Percentiles rank a stretch among this genome's conserved stretches.
Conservation (phyloP, 1,140 invertebrate species). For the Papilio polyxenes region DNA sequence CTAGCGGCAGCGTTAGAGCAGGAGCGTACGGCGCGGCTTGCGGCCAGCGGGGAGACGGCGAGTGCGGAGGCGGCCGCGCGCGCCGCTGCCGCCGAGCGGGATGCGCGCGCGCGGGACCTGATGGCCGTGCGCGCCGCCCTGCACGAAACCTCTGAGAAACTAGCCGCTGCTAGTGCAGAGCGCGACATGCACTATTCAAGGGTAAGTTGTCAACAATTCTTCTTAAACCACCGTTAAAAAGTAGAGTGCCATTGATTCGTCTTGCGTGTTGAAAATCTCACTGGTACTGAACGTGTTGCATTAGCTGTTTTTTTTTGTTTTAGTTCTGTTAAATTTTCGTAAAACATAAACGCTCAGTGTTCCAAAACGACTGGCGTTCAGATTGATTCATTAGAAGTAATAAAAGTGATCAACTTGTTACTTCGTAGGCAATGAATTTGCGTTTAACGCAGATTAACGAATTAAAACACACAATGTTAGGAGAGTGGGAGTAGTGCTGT, state of each 20-base stretch:
- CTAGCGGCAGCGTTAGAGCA: constrained; percentile 93
- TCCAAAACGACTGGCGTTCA: not conserved
- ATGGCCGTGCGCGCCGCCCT: constrained; percentile 61
- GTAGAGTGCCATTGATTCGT: too few relatives aligned
- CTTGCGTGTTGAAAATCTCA: too few relatives aligned
- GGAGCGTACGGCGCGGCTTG: constrained; percentile 86
- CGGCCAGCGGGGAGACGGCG: constrained; percentile 66
- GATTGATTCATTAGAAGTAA: constrained; percentile 32
- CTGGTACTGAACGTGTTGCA: too few relatives aligned
- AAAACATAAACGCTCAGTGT: not conserved
- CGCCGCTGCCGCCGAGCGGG: constrained; percentile 64
- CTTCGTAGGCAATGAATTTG: constrained; percentile 10
- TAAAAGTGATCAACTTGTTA: constrained; percentile 32
- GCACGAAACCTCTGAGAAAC: constrained; percentile 69
- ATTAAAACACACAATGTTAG: not conserved
- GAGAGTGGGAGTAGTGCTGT: not conserved
- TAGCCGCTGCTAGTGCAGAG: constrained; percentile 67
- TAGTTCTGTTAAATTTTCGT: constrained; percentile 11
- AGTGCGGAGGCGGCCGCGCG: constrained; percentile 70
- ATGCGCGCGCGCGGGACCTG: constrained; percentile 65
- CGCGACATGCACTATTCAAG: constrained; percentile 69
- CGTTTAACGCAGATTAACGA: constrained; percentile 1
- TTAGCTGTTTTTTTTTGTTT: not conserved
- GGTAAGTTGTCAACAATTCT: constrained; percentile 50
- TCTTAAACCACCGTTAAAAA: not conserved